Evolutionary conservation across 2,113 vertebrate genomes (phyloP).

Genomic region (Callorhinus ursinus): DNA sequence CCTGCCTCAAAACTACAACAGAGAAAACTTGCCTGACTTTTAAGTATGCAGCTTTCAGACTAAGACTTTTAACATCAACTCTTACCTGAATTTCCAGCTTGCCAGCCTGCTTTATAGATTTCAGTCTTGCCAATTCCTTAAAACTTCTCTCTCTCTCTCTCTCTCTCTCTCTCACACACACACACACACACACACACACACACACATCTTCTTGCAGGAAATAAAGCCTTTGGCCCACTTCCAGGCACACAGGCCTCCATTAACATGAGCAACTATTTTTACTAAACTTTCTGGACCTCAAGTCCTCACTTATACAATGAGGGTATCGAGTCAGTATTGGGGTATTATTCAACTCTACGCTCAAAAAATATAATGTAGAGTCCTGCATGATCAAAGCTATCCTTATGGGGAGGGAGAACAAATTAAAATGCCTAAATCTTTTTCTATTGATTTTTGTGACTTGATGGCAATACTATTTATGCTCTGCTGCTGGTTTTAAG

Average conservation of each 20-base stretch:
- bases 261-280: background rate
- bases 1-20: background rate
- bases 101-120: background rate
- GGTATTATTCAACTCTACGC: background rate
- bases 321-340: background rate
- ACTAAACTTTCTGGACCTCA: background rate
- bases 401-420: background rate
- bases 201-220: background rate
- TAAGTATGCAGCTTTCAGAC: background rate
- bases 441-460: constrained; percentile 50
- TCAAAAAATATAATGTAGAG: constrained; percentile 34
- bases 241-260: background rate
- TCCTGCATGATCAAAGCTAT: background rate
- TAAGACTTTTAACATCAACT: background rate
- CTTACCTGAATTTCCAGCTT: background rate
- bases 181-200: background rate
- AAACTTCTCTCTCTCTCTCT: background rate
- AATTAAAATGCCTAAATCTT: constrained; percentile 17
- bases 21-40: background rate
- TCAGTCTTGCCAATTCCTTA: background rate
- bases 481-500: constrained; percentile 27
- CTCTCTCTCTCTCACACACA: background rate
- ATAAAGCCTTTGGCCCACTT: constrained; percentile 9
- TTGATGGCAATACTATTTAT: constrained; percentile 17
- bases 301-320: background rate